A percentile compares a stretch with the other conserved stretches of the same genome.
Conservation (phyloP, 2,888 invertebrate species). For the Ferrisia virgata region DNA sequence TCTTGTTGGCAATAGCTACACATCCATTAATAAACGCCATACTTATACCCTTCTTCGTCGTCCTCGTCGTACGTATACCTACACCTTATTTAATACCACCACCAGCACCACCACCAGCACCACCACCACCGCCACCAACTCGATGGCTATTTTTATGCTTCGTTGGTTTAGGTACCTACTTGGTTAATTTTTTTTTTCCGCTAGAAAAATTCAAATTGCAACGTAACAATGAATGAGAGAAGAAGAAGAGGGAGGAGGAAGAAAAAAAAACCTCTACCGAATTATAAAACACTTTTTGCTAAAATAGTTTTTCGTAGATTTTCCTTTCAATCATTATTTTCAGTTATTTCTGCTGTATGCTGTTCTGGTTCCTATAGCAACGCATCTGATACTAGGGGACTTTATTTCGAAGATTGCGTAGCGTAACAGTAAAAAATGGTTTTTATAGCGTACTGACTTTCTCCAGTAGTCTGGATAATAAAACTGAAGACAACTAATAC, state of each 20-base stretch:
- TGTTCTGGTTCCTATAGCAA: slow-evolving; percentile 33
- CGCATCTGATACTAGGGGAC: slow-evolving; percentile 5
- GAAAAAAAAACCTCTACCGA: not conserved
- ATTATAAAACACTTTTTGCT: slow-evolving; percentile 20
- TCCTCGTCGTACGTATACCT: not conserved
- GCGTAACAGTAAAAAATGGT: slow-evolving; percentile 43
- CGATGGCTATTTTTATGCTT: not conserved
- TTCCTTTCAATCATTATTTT: slow-evolving; percentile 35
- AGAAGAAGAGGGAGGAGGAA: too few relatives aligned
- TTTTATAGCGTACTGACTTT: slow-evolving; percentile 40
- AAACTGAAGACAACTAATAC: slow-evolving; percentile 31
- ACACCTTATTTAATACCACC: not conserved
- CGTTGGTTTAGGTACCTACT: not conserved
- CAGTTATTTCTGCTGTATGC: slow-evolving; percentile 10
- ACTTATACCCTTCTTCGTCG: not conserved
- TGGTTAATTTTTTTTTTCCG: not conserved
- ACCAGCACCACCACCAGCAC: too few relatives aligned
- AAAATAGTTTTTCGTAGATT: slow-evolving; percentile 12
- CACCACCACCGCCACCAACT: too few relatives aligned
- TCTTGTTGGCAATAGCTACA: not conserved
- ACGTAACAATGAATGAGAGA: too few relatives aligned
- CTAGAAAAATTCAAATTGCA: not conserved
- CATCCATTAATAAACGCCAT: not conserved
- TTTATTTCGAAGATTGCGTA: slow-evolving; percentile 36
- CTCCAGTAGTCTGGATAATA: slow-evolving; percentile 26